Conservation (phyloP, 2,888 invertebrate genomes). For the Drosophila hawaiiensis region DNA sequence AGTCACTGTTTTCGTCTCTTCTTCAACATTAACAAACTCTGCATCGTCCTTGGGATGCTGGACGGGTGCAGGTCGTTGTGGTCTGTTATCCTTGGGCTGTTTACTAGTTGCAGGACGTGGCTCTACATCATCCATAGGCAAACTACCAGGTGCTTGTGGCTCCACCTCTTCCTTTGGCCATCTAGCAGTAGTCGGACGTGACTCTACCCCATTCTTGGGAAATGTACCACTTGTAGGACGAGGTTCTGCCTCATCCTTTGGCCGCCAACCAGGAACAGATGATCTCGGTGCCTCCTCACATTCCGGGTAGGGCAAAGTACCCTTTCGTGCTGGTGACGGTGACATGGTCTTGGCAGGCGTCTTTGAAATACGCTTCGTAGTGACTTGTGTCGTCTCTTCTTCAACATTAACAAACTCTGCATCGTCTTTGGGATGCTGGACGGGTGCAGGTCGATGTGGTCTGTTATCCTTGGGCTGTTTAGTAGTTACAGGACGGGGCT, state of each 20-base stretch:
- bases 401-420: conserved; percentile 4
- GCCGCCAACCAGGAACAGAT: conserved; percentile 1
- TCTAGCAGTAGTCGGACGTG: too few species aligned
- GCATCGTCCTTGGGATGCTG: conserved; percentile 1
- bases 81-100: not conserved
- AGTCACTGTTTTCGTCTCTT: not conserved
- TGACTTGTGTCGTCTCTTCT: not conserved
- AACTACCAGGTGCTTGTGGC: not conserved
- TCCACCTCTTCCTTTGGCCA: not conserved
- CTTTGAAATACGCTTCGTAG: not conserved
- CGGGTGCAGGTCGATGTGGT: not conserved
- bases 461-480: not conserved
- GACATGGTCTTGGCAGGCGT: not conserved
- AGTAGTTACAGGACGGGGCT: not conserved
- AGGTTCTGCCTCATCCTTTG: not conserved
- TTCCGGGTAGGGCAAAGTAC: not conserved
- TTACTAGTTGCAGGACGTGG: not conserved
- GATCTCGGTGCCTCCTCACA: not conserved
- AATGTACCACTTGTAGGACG: not conserved
- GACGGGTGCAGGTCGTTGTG: not conserved
- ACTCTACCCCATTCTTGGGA: not conserved
- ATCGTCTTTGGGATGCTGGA: conserved; percentile 3
- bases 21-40: conserved; percentile 2
- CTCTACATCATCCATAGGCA: conserved; percentile 11
- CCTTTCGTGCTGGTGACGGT: conserved; percentile 1